Conservation (phyloP, 2,888 invertebrate genomes). For the Thumatha senex region DNA sequence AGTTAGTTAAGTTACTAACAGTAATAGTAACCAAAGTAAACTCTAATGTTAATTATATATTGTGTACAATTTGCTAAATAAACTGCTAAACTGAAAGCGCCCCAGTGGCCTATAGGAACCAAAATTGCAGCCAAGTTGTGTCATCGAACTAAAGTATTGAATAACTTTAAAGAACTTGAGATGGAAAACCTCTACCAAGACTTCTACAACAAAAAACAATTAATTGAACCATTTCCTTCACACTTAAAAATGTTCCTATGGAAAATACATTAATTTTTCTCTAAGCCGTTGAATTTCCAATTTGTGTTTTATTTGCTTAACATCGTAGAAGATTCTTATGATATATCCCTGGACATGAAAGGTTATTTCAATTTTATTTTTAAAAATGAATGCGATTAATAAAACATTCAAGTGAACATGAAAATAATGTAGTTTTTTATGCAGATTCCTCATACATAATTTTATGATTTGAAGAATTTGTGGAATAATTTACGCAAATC, state of each 20-base stretch:
- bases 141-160: no score
- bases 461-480: not conserved
- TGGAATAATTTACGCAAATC: not conserved
- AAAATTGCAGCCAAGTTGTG: no score
- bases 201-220: no score
- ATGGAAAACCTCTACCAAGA: no score
- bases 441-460: not conserved
- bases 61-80: no score
- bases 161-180: no score
- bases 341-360: not conserved
- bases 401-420: not conserved
- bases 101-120: no score
- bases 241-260: not conserved
- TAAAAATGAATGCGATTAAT: conserved; percentile 16
- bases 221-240: not conserved
- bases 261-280: not conserved
- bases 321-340: not conserved
- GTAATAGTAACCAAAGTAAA: no score
- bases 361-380: not conserved
- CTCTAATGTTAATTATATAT: no score
- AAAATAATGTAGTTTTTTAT: not conserved
- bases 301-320: not conserved
- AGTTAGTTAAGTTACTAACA: no score
- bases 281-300: not conserved
- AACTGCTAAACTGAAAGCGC: no score